Percentiles rank a stretch among this genome's conserved stretches.
Conservation (phyloP, 1,140 invertebrate genomes). For the Galendromus occidentalis region DNA sequence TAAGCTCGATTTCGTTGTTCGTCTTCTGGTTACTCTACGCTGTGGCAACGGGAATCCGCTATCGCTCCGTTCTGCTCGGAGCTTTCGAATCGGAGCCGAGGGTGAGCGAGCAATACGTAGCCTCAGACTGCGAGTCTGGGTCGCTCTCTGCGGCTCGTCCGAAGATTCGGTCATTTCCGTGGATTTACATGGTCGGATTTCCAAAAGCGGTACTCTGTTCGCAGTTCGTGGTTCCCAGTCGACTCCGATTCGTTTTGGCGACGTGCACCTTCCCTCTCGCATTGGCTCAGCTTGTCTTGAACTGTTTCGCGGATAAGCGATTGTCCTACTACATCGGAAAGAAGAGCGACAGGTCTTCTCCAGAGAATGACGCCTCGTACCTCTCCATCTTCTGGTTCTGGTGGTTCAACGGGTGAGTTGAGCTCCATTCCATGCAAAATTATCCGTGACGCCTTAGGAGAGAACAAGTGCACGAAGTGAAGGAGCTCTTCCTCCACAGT, state of each 20-base stretch:
- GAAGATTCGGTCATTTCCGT: too few species aligned
- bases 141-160: too few species aligned
- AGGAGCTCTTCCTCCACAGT: not conserved
- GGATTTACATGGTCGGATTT: too few species aligned
- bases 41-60: constrained; percentile 47
- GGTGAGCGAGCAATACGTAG: too few species aligned
- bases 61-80: constrained; percentile 33
- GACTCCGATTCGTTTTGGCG: constrained; percentile 47
- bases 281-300: constrained; percentile 48
- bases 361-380: constrained; percentile 64
- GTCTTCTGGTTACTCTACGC: constrained; percentile 60
- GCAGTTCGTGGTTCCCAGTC: constrained; percentile 21
- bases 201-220: too few species aligned
- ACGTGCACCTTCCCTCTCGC: constrained; percentile 57
- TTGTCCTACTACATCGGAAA: constrained; percentile 8
- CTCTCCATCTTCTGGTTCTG: constrained; percentile 67
- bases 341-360: constrained; percentile 35
- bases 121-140: too few species aligned
- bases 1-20: constrained; percentile 64
- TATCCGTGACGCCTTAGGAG: too few species aligned
- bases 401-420: constrained; percentile 63
- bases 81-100: constrained; percentile 11
- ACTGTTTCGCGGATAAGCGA: constrained; percentile 49
- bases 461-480: too few species aligned
- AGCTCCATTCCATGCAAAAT: too few species aligned